Evolutionary conservation across 30 jellyfish, hydroid and myxozoan genomes (phyloP).

Genomic region (Pelagia noctiluca): DNA sequence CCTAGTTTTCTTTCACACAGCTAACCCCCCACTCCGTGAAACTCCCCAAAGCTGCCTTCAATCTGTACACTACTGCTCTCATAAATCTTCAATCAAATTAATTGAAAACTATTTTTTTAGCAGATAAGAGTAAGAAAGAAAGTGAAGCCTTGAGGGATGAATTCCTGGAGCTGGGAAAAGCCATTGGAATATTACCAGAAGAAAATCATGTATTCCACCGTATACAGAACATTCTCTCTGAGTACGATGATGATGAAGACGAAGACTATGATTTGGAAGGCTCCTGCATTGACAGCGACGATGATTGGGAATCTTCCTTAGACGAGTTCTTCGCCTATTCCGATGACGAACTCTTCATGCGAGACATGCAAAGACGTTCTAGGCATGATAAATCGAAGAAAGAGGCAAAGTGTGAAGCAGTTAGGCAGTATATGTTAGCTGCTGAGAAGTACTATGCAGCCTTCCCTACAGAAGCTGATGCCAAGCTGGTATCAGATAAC

Average conservation of each 20-base stretch:
- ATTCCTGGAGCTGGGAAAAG: background rate
- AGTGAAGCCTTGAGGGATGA: too few species aligned
- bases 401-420: background rate
- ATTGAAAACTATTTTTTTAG: too few species aligned
- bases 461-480: constrained; percentile 31
- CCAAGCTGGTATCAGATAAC: constrained; percentile 4
- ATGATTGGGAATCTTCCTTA: constrained; percentile 50
- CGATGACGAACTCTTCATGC: constrained; percentile 24
- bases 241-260: constrained; percentile 47
- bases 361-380: background rate
- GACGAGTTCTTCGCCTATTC: constrained; percentile 26
- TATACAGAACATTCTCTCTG: background rate
- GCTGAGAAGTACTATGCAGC: constrained; percentile 50
- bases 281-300: constrained; percentile 48
- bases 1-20: too few species aligned
- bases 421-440: constrained; percentile 1
- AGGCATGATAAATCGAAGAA: background rate
- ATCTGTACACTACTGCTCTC: background rate
- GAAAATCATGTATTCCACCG: background rate
- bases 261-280: too few species aligned
- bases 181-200: background rate
- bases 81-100: background rate
- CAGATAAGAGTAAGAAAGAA: too few species aligned
- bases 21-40: too few species aligned
- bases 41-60: too few species aligned